A percentile compares a stretch with the other conserved stretches of the same genome.
phyloP scores from a whole-genome alignment of 1,140 invertebrate genomes.

The Aphis craccivora region DNA sequence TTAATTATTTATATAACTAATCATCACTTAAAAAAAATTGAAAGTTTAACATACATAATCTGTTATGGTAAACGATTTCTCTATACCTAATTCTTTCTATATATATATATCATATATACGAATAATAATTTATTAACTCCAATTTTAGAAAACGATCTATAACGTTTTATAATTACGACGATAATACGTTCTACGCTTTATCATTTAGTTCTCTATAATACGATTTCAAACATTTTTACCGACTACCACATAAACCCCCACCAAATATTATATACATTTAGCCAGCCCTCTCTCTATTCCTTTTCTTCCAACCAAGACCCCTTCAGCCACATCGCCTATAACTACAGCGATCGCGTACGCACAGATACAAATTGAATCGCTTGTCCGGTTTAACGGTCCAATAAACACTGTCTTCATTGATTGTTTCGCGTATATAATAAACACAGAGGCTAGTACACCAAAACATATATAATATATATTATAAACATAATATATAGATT shows the following conservation, averaged over 20 bases:
- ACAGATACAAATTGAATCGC: constrained; percentile 37
- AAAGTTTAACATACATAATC: background rate
- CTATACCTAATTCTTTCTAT: too few species aligned
- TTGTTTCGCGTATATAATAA: background rate
- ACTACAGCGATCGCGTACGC: background rate
- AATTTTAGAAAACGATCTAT: background rate
- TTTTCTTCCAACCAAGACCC: background rate
- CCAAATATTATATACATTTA: background rate
- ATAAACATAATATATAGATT: background rate
- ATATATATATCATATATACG: too few species aligned
- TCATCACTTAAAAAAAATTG: too few species aligned
- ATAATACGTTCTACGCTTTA: background rate
- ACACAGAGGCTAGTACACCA: background rate
- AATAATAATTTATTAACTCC: background rate
- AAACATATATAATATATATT: background rate
- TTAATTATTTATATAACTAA: too few species aligned
- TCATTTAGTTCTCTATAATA: background rate
- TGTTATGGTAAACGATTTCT: background rate
- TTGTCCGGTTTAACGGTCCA: constrained; percentile 41
- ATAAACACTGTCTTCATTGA: constrained; percentile 39
- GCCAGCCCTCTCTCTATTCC: background rate
- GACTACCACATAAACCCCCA: background rate
- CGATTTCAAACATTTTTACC: background rate
- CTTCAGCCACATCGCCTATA: background rate
- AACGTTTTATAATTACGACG: too few species aligned